Evolutionary conservation across 2,888 invertebrate species (phyloP).

Genomic region (Apodemia hepburni): DNA sequence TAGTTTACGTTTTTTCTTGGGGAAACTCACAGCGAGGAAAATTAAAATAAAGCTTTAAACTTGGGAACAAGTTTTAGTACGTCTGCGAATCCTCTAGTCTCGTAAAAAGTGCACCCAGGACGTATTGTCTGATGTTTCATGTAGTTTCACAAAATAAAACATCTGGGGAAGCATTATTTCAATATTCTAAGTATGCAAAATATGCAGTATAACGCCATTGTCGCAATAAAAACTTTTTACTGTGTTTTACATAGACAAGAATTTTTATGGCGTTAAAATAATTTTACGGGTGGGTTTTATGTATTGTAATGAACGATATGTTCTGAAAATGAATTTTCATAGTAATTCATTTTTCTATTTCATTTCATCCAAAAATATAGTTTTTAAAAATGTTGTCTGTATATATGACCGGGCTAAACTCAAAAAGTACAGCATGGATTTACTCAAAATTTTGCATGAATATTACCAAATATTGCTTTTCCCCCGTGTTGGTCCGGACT

Average conservation of each 20-base stretch:
- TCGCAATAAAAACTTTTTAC: constrained; percentile 5
- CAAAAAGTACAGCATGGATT: too few relatives aligned
- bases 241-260: constrained; percentile 9
- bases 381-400: too few relatives aligned
- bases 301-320: background rate
- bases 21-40: constrained; percentile 57
- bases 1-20: constrained; percentile 50
- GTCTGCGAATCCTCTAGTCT: constrained; percentile 51
- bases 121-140: constrained; percentile 62
- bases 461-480: too few relatives aligned
- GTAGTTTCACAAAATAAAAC: constrained; percentile 20
- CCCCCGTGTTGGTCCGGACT: too few relatives aligned
- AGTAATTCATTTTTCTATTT: too few relatives aligned
- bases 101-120: constrained; percentile 60
- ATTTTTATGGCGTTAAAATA: constrained; percentile 12
- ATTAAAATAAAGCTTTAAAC: constrained; percentile 74
- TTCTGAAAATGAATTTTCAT: too few relatives aligned
- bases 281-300: constrained; percentile 1
- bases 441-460: too few relatives aligned
- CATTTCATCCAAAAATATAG: too few relatives aligned
- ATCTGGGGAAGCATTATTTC: constrained; percentile 13
- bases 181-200: constrained; percentile 17
- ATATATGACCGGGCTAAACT: too few relatives aligned
- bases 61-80: constrained; percentile 65
- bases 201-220: constrained; percentile 5